These are phyloP conservation scores for Phasia obesa DNA, from an alignment of 2,888 invertebrate species.

Conservation along the genomic window DNA sequence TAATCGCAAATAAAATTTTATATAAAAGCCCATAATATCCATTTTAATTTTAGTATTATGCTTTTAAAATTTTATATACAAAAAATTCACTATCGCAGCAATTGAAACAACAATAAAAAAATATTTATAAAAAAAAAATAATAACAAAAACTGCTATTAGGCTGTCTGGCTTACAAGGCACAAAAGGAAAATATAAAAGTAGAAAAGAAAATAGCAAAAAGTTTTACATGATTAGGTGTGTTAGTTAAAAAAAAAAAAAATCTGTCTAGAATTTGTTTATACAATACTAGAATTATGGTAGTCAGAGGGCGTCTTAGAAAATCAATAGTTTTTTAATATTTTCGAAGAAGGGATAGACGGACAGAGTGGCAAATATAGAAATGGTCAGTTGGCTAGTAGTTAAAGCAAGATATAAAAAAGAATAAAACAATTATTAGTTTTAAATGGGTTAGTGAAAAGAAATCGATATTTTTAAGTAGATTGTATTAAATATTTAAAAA, in stretches of 20 bases:
- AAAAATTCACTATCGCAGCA: slow-evolving; percentile 5
- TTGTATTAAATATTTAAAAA: slow-evolving; percentile 23
- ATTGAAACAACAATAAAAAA: neutral
- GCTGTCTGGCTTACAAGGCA: slow-evolving; percentile 30
- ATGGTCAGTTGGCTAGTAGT: neutral
- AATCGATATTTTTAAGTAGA: slow-evolving; percentile 32
- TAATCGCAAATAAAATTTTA: neutral
- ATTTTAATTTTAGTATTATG: slow-evolving; percentile 2
- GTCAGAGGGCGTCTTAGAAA: slow-evolving; percentile 41
- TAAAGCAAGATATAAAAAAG: neutral
- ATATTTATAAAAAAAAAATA: neutral
- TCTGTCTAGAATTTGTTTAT: neutral
- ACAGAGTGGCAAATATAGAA: neutral
- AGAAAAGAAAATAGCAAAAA: neutral
- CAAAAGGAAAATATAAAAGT: neutral
- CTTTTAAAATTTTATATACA: neutral
- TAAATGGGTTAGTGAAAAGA: slow-evolving; percentile 24
- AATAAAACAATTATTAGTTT: neutral
- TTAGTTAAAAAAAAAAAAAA: neutral
- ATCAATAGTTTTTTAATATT: slow-evolving; percentile 49
- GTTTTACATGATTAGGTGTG: neutral
- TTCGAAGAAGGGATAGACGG: neutral
- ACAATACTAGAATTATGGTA: no score
- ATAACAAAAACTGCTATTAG: slow-evolving; percentile 15
- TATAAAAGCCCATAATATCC: neutral